These are phyloP conservation scores for Odontocerum albicorne DNA, from an alignment of 2,888 invertebrate species.

Conservation along the genomic window DNA sequence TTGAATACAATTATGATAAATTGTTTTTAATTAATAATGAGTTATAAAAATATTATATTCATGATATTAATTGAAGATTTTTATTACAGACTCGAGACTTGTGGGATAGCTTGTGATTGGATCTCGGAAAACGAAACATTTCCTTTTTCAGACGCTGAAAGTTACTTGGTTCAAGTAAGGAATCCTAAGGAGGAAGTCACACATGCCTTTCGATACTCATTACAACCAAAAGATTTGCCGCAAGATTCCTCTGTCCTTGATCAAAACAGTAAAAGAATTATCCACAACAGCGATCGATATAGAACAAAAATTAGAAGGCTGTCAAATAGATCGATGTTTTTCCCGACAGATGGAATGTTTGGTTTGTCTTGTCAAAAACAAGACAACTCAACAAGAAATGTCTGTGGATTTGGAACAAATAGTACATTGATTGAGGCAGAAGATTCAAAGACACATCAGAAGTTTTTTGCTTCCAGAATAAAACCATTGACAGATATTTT, in stretches of 20 bases:
- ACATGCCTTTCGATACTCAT: slow-evolving; percentile 50
- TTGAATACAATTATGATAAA: too few relatives aligned
- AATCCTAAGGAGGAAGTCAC: slow-evolving; percentile 45
- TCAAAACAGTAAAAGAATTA: slow-evolving; percentile 55
- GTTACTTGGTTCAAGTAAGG: slow-evolving; percentile 59
- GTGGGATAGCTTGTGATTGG: slow-evolving; percentile 62
- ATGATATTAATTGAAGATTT: too few relatives aligned
- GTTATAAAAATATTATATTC: too few relatives aligned
- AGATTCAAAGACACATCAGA: background rate
- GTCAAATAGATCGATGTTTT: slow-evolving; percentile 58
- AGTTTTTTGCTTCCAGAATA: slow-evolving; percentile 13
- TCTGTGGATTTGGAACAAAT: slow-evolving; percentile 30
- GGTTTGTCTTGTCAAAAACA: slow-evolving; percentile 44
- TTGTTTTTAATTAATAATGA: too few relatives aligned
- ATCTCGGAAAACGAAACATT: slow-evolving; percentile 43
- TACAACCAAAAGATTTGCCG: slow-evolving; percentile 41
- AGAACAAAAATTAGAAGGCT: slow-evolving; percentile 60
- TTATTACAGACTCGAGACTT: slow-evolving; percentile 52
- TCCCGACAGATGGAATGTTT: slow-evolving; percentile 62
- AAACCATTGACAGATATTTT: slow-evolving; percentile 15
- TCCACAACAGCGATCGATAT: slow-evolving; percentile 61
- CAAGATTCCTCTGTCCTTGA: slow-evolving; percentile 37
- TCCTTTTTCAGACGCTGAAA: slow-evolving; percentile 51
- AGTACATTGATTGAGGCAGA: slow-evolving; percentile 5
- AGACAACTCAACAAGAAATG: slow-evolving; percentile 20